Conservation (phyloP, 1,140 invertebrate species). For the Zaprionus inermis region DNA sequence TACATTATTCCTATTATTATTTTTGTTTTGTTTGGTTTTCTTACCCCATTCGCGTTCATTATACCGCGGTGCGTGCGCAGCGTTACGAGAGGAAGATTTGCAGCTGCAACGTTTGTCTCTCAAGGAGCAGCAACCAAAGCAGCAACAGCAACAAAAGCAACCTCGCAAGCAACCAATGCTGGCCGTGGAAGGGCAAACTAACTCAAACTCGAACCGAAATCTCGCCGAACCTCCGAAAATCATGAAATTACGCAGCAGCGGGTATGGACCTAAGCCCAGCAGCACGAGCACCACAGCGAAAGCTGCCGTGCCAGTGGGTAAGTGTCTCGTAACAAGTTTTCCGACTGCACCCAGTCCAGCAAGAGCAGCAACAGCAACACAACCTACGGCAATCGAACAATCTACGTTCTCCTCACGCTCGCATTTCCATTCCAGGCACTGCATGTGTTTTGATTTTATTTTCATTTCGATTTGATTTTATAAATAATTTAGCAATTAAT, state of each 20-base stretch:
- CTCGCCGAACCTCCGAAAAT: constrained; percentile 34
- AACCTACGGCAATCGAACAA: constrained; percentile 29
- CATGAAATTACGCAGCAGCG: constrained; percentile 57
- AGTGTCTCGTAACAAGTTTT: constrained; percentile 21
- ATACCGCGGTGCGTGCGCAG: constrained; percentile 36
- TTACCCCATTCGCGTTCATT: constrained; percentile 45
- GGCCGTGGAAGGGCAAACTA: constrained; percentile 22
- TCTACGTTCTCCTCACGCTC: constrained; percentile 40
- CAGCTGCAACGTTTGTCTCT: constrained; percentile 69
- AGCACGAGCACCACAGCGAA: constrained; percentile 26
- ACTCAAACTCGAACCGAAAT: not conserved
- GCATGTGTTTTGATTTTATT: constrained; percentile 37
- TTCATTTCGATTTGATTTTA: constrained; percentile 40
- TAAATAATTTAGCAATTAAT: not conserved
- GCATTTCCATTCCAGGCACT: constrained; percentile 24
- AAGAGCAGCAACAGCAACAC: constrained; percentile 9
- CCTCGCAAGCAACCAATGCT: constrained; percentile 53
- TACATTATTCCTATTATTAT: constrained; percentile 16
- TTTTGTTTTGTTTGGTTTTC: constrained; percentile 54
- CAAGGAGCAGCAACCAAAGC: constrained; percentile 45
- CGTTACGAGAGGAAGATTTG: constrained; percentile 77
- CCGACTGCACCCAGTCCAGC: constrained; percentile 13
- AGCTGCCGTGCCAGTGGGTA: constrained; percentile 32
- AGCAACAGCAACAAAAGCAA: constrained; percentile 17
- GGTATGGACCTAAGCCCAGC: constrained; percentile 55